A percentile compares a stretch with the other conserved stretches of the same genome.
These are phyloP conservation scores for Agrilus mali DNA, from an alignment of 2,888 invertebrate species.

Conservation along the genomic window DNA sequence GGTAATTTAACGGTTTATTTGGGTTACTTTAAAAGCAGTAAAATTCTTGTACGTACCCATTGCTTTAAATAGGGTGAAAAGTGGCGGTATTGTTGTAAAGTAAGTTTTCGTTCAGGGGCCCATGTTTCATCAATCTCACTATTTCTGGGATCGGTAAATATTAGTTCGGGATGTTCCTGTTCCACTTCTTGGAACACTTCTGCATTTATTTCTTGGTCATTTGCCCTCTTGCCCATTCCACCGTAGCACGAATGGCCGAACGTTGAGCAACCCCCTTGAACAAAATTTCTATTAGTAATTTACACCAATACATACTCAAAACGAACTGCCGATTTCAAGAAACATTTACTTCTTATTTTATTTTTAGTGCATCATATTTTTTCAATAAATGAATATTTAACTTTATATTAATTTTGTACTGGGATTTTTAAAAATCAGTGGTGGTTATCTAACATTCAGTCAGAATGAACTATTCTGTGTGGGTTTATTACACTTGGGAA, in stretches of 20 bases:
- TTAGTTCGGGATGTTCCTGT: conserved; percentile 19
- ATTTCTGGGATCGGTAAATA: conserved; percentile 22
- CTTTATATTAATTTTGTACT: too few relatives aligned
- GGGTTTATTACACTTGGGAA: too few relatives aligned
- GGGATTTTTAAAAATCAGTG: too few relatives aligned
- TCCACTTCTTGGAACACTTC: conserved; percentile 26
- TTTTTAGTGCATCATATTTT: too few relatives aligned
- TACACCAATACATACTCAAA: too few relatives aligned
- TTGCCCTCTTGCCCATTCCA: conserved; percentile 57
- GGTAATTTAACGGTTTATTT: too few relatives aligned
- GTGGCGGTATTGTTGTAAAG: conserved; percentile 19
- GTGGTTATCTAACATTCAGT: too few relatives aligned
- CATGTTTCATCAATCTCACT: conserved; percentile 13
- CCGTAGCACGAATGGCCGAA: conserved; percentile 67
- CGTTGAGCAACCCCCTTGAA: conserved; percentile 54
- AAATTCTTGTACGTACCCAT: conserved; percentile 34
- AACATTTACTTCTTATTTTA: too few relatives aligned
- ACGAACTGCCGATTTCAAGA: too few relatives aligned
- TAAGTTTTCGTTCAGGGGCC: conserved; percentile 12
- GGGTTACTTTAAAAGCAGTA: too few relatives aligned
- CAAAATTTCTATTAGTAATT: conserved; percentile 9
- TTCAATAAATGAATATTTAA: too few relatives aligned
- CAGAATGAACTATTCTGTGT: too few relatives aligned
- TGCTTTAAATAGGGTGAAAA: conserved; percentile 32
- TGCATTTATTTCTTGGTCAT: conserved; percentile 20